A percentile compares a stretch with the other conserved stretches of the same genome.
phyloP scores from a whole-genome alignment of 2,797 vertebrate species.

The Thunnus albacares region DNA sequence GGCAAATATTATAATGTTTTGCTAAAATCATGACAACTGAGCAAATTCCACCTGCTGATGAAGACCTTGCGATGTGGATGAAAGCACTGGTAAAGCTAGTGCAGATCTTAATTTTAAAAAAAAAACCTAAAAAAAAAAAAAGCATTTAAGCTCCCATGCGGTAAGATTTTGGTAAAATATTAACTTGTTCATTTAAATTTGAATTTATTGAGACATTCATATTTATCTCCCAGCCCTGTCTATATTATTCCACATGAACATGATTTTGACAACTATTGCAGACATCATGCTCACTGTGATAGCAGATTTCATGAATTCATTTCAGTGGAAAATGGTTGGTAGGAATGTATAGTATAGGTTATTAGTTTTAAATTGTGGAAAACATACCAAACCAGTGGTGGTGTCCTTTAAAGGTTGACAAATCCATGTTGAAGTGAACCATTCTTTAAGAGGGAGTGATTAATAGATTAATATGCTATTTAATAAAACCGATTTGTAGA shows the following conservation, averaged over 20 bases:
- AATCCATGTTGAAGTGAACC: neutral
- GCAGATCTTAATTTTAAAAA: neutral
- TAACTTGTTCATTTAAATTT: neutral
- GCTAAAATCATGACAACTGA: neutral
- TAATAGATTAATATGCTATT: neutral
- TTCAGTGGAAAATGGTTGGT: too few species aligned
- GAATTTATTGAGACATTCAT: neutral
- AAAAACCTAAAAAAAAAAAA: neutral
- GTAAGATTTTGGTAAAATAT: neutral
- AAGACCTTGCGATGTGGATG: neutral
- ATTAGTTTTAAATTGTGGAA: neutral
- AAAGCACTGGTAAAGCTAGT: neutral
- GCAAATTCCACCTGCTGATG: neutral
- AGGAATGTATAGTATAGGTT: neutral
- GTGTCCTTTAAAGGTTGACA: neutral
- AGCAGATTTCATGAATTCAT: too few species aligned
- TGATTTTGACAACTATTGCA: neutral
- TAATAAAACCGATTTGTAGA: neutral
- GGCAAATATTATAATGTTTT: neutral
- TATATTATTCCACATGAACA: too few species aligned
- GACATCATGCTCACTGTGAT: neutral
- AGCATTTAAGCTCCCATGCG: too few species aligned
- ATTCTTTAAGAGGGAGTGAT: too few species aligned
- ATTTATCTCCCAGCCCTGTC: too few species aligned
- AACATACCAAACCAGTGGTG: neutral